A percentile compares a stretch with the other conserved stretches of the same genome.
Evolutionary conservation across 2,888 invertebrate species (phyloP).

Genomic region (Branchinecta sandiegonensis): DNA sequence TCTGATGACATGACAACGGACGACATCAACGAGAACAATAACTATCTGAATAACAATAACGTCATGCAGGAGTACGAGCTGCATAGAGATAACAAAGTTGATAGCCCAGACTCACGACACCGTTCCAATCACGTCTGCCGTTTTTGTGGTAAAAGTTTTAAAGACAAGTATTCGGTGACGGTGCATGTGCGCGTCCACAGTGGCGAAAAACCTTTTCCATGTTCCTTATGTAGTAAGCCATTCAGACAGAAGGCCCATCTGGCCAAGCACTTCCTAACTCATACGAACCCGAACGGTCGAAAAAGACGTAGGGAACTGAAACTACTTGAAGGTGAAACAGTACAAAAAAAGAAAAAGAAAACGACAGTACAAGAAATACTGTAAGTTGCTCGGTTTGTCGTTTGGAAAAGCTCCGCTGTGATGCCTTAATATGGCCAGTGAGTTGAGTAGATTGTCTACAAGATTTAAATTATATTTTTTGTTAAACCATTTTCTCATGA

Average conservation of each 20-base stretch:
- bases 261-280: slow-evolving; percentile 84
- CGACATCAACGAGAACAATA: neutral
- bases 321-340: neutral
- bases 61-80: neutral
- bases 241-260: slow-evolving; percentile 82
- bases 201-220: slow-evolving; percentile 92
- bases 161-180: slow-evolving; percentile 92
- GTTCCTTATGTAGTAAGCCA: slow-evolving; percentile 81
- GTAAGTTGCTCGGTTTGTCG: too few species aligned
- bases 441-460: too few species aligned
- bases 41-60: neutral
- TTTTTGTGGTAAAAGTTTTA: slow-evolving; percentile 84
- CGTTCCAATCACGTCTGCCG: slow-evolving; percentile 60
- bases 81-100: neutral
- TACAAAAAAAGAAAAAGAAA: slow-evolving; percentile 1
- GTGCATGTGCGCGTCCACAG: slow-evolving; percentile 96
- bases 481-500: too few species aligned
- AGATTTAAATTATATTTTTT: too few species aligned
- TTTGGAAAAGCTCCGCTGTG: too few species aligned
- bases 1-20: neutral
- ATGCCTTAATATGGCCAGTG: too few species aligned
- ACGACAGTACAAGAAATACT: neutral
- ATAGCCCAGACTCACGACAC: neutral
- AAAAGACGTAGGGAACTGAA: neutral
- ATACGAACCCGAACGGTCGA: slow-evolving; percentile 33